phyloP scores from a whole-genome alignment of 2,888 invertebrate genomes.

The Lasioglossum figueresi region DNA sequence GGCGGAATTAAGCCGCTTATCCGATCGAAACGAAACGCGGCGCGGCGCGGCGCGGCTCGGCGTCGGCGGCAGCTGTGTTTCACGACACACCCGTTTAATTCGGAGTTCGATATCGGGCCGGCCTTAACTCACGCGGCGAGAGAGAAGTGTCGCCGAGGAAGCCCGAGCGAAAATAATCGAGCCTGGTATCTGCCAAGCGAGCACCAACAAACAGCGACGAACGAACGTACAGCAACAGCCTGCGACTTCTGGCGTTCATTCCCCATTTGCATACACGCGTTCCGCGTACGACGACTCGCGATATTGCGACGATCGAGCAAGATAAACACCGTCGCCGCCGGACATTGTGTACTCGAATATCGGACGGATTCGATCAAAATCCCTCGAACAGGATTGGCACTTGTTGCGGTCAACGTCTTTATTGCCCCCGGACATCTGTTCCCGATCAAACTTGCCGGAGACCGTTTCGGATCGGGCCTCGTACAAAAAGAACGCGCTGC shows the following conservation, averaged over 20 bases:
- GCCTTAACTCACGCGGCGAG: conserved; percentile 43
- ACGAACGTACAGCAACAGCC: conserved; percentile 22
- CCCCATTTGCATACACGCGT: conserved; percentile 51
- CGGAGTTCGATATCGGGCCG: conserved; percentile 60
- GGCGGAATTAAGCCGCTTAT: conserved; percentile 70
- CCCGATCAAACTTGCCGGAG: not conserved
- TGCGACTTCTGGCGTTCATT: conserved; percentile 31
- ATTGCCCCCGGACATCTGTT: conserved; percentile 39
- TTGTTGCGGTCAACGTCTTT: conserved; percentile 55
- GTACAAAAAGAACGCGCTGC: not conserved
- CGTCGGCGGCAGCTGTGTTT: conserved; percentile 63
- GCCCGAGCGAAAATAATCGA: conserved; percentile 56
- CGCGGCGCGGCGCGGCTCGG: not conserved
- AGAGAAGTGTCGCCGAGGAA: conserved; percentile 58
- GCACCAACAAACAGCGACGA: not conserved
- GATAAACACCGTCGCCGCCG: conserved; percentile 15
- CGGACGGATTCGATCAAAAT: conserved; percentile 38
- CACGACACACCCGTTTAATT: conserved; percentile 69
- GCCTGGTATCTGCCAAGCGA: conserved; percentile 58
- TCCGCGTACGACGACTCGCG: conserved; percentile 30
- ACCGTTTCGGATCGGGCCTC: not conserved
- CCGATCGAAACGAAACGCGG: conserved; percentile 59
- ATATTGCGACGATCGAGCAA: conserved; percentile 36
- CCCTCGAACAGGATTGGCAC: conserved; percentile 42
- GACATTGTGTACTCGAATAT: conserved; percentile 26